Evolutionary conservation across 2,888 invertebrate species (phyloP), one percentile per base, ranked within the genome.

Genomic region (Leptopilina drosophilae): DNA sequence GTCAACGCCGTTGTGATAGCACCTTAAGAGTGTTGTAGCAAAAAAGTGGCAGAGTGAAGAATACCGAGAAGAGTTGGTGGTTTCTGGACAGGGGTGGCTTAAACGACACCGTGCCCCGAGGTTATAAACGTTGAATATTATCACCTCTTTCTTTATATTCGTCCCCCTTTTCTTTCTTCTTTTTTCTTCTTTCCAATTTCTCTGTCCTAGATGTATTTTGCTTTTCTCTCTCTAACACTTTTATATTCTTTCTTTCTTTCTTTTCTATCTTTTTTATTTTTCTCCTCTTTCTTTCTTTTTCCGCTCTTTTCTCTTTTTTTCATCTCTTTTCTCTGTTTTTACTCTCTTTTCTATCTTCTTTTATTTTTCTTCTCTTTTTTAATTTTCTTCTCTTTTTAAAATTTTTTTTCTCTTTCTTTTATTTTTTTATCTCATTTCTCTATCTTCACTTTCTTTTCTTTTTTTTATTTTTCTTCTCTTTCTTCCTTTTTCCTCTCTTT

Each of bases 1-100:
- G 78, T 76, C 79, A 81, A 78, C 82, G 76, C 53, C 76, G 66
- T 81, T 81, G 81, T 78, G 62, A 81, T 82, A 78, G 77, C 77
- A 78, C 77, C 77, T 77, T 66, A 42, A 73, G 59, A 77, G 76
- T 79, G 64, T 76, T 79, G 64, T 76, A 77, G 73, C 20, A 75
- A 78, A 67, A 20, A 81, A 81, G 78, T 82, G 82, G 78, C 81
- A 80, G 80, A 80, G 80, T 69, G 76, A 81, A 79, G 77, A 77
- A 64, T 77, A 67, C 33, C 20, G 26, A 26, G 49, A 11, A 14
- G 14, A 62, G 62, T 62, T 49, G 40, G 46, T 49, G 67, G 67
- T 46, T 67, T 67, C 12, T 20, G 67, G 46, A 67, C 46, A 67
- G 67, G 46, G 20, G 42, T 46, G 49, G 46, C 66, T 42, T 66